Conservation (phyloP, 1,140 invertebrate genomes). For the Idris sp. region DNA sequence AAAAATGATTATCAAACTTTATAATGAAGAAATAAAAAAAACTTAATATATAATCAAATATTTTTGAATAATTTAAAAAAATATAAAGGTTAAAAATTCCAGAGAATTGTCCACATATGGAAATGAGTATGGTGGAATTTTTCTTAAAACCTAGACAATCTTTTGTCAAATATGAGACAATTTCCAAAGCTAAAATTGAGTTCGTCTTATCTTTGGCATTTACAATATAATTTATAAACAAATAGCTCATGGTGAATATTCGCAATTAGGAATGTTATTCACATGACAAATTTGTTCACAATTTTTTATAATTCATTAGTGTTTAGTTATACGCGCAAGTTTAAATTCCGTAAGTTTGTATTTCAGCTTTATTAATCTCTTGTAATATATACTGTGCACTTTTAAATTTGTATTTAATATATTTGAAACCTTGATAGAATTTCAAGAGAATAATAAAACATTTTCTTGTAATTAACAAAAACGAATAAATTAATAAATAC, state of each 20-base stretch:
- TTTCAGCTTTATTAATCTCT: conserved; percentile 3
- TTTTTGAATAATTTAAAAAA: too few relatives aligned
- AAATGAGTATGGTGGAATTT: conserved; percentile 16
- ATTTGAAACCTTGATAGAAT: too few relatives aligned
- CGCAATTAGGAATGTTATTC: conserved; percentile 43
- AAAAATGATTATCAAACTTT: too few relatives aligned
- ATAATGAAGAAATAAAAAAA: too few relatives aligned
- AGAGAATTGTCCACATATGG: too few relatives aligned
- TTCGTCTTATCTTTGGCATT: conserved; percentile 69
- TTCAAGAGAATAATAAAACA: conserved; percentile 13
- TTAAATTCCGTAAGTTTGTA: conserved; percentile 4
- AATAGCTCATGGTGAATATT: conserved; percentile 54
- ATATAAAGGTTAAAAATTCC: too few relatives aligned
- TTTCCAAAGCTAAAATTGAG: conserved; percentile 67
- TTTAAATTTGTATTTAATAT: too few relatives aligned
- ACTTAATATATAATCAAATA: too few relatives aligned
- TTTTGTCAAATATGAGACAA: conserved; percentile 48
- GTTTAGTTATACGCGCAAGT: conserved; percentile 8
- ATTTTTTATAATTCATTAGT: conserved; percentile 11
- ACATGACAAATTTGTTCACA: conserved; percentile 14
- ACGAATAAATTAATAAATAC: conserved; percentile 22
- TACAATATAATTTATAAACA: conserved; percentile 63
- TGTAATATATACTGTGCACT: conserved; percentile 6
- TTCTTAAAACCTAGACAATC: conserved; percentile 39
- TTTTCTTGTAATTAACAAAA: too few relatives aligned